phyloP scores from a whole-genome alignment of 2,113 vertebrate species.

The Pteronura brasiliensis region DNA sequence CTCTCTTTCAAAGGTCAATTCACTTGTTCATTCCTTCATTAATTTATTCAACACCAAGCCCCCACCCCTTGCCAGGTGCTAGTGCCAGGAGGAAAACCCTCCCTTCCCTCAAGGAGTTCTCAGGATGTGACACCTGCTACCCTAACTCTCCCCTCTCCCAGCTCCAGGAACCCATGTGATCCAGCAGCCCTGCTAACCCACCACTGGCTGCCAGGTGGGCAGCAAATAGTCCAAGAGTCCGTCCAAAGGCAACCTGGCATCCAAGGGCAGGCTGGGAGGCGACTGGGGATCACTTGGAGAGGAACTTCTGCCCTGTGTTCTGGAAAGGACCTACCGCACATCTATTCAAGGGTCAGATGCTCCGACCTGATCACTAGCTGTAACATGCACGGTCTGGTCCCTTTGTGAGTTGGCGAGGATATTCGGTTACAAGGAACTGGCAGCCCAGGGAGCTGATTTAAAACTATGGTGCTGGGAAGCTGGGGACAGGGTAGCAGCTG shows the following conservation, averaged over 20 bases:
- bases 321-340: neutral
- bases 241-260: neutral
- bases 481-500: neutral
- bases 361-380: neutral
- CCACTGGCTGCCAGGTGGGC: neutral
- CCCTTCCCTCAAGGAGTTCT: neutral
- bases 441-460: neutral
- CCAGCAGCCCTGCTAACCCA: neutral
- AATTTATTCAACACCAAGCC: neutral
- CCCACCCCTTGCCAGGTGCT: neutral
- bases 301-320: neutral
- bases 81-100: neutral
- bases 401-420: neutral
- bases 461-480: neutral
- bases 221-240: neutral
- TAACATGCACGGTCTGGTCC: neutral
- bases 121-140: neutral
- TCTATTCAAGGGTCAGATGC: neutral
- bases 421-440: neutral
- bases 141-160: neutral
- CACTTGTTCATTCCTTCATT: neutral
- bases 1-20: neutral
- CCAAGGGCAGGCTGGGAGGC: neutral
- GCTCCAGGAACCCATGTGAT: fast-evolving
- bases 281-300: neutral